These are phyloP conservation scores for Operophtera brumata DNA, from an alignment of 2,888 invertebrate genomes.

Conservation along the genomic window DNA sequence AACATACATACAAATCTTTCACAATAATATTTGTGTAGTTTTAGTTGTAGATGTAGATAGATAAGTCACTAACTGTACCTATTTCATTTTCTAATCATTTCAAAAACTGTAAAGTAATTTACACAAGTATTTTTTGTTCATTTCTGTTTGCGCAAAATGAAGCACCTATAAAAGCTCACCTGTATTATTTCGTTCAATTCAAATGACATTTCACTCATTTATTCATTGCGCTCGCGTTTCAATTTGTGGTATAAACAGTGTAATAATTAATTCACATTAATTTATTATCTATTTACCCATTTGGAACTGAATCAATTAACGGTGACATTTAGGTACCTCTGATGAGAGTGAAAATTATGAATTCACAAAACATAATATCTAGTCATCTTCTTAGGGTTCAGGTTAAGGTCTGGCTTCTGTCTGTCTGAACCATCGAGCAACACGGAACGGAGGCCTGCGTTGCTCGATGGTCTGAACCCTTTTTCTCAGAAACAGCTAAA, in stretches of 20 bases:
- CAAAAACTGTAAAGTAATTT: too few relatives aligned
- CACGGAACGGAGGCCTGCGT: too few relatives aligned
- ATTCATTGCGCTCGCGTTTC: constrained; percentile 52
- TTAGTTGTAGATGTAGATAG: too few relatives aligned
- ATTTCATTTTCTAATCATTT: too few relatives aligned
- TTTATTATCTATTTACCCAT: constrained; percentile 43
- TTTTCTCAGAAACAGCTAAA: too few relatives aligned
- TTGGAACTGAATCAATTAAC: constrained; percentile 28
- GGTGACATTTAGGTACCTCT: background rate
- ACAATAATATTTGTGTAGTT: too few relatives aligned
- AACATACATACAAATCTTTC: too few relatives aligned
- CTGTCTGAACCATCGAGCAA: too few relatives aligned
- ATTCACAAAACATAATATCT: background rate
- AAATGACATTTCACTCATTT: constrained; percentile 51
- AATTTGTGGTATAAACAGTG: constrained; percentile 50
- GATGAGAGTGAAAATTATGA: constrained; percentile 1
- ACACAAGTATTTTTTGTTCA: background rate
- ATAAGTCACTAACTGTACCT: too few relatives aligned
- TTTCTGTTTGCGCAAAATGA: background rate
- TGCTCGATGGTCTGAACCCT: too few relatives aligned
- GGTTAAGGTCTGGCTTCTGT: too few relatives aligned
- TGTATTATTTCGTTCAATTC: constrained; percentile 41
- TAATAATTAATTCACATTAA: constrained; percentile 47
- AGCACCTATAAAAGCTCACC: constrained; percentile 10
- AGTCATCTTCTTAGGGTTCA: too few relatives aligned